Conservation (phyloP, 2,797 vertebrate genomes). For the Chromis chromis region DNA sequence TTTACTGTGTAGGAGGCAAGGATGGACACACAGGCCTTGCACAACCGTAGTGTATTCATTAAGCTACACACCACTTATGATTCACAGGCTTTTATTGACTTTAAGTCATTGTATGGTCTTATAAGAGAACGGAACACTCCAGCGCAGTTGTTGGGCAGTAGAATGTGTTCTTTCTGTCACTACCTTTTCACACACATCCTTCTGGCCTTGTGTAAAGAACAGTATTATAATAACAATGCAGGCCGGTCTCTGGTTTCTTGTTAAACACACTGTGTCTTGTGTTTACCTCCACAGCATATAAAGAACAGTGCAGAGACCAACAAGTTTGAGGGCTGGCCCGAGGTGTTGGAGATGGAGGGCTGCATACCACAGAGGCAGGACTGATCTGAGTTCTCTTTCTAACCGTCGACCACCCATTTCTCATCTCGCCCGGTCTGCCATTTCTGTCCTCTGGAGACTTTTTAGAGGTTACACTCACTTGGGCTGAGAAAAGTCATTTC, state of each 20-base stretch:
- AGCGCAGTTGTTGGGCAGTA: background rate
- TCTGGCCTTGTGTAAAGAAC: too few species aligned
- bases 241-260: background rate
- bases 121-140: background rate
- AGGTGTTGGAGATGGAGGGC: constrained; percentile 98
- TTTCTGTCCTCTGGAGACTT: background rate
- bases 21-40: too few species aligned
- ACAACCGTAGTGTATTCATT: too few species aligned
- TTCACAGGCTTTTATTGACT: too few species aligned
- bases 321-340: constrained; percentile 99
- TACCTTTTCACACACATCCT: too few species aligned
- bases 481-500: background rate
- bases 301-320: constrained; percentile 96
- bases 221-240: background rate
- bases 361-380: constrained; percentile 92
- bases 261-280: background rate
- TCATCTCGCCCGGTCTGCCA: background rate
- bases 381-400: constrained; percentile 60
- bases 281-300: constrained; percentile 87
- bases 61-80: too few species aligned
- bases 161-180: too few species aligned
- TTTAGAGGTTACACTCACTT: background rate
- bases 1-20: too few species aligned
- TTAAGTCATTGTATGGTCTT: background rate
- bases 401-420: background rate